Base-by-base conservation (phyloP, 2,888 invertebrate species). In the Empis livida region DNA sequence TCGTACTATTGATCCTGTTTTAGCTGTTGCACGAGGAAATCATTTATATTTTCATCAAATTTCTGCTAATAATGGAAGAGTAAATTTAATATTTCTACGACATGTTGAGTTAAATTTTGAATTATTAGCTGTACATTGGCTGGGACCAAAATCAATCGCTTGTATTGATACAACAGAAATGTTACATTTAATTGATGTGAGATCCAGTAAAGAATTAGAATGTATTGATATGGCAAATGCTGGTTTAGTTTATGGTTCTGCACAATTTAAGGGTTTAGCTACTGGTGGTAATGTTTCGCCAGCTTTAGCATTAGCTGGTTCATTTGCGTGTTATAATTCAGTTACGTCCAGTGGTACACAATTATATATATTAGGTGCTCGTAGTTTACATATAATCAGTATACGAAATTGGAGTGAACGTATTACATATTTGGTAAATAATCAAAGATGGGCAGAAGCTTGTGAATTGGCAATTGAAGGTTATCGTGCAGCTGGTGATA, bases 201-300 rank as follows among this genome's bases (percentile, higher is more conserved):
- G 91, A 51, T 79, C 82, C 0, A 88, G 91, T 60, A 84, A 89
- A 56, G 91, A 92, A 66, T 73, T 89, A 16, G 90, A 91, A 70
- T 76, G 82, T 20, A 71, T 89, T 53, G 91, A 93, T 64, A 74
- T 92, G 54, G 82, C 84, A 31, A 78, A 78, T 59, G 84, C 88
- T 14, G 82, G 86, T 38, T 75, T 92, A 38, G 87, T 91, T 1
- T 92, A 91, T 60, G 84, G 86, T 41, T 88, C 89, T 31, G 87
- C 90, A 40, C 89, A 68, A 62, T 87, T 84, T 59, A 80, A 93
- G 72, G 96, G 88, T 0, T 72, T 95, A 38, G 93, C 94, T 51
- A 96, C 96, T 0, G 97, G 97, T 8, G 95, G 96, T 0, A 92
- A 93, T 62, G 97, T 84, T 56, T 75, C 87, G 51, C 73, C 73